Evolutionary conservation across 2,113 vertebrate species (phyloP).

Genomic region (Bos indicus): DNA sequence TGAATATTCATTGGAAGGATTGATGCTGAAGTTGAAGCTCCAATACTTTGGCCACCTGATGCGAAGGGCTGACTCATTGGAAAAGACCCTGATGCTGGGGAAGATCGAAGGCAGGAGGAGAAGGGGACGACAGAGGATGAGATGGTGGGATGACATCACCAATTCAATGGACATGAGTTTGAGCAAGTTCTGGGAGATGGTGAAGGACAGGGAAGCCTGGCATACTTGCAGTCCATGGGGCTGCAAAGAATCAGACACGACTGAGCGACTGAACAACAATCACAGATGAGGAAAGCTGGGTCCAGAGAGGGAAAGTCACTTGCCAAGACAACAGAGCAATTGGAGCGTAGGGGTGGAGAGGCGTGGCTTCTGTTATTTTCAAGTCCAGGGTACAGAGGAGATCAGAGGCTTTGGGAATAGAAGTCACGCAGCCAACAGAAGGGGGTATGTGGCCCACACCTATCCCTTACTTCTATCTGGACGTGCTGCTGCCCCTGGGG

Average conservation of each 20-base stretch:
- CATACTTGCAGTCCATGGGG: background rate
- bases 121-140: background rate
- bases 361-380: background rate
- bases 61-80: background rate
- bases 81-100: background rate
- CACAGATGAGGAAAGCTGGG: background rate
- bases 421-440: background rate
- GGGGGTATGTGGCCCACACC: background rate
- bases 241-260: background rate
- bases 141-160: background rate
- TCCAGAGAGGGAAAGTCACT: background rate
- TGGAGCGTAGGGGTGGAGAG: fast-evolving
- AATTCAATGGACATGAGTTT: background rate
- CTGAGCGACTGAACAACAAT: background rate
- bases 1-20: background rate
- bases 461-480: background rate
- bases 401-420: background rate
- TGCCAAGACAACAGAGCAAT: background rate
- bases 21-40: background rate
- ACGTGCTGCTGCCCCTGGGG: background rate
- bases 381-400: fast-evolving
- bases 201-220: background rate
- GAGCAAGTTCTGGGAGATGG: background rate
- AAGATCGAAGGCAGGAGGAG: background rate
- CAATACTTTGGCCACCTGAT: background rate